phyloP scores from a whole-genome alignment of 1,140 invertebrate genomes.

The Muscidifurax raptorellus region DNA sequence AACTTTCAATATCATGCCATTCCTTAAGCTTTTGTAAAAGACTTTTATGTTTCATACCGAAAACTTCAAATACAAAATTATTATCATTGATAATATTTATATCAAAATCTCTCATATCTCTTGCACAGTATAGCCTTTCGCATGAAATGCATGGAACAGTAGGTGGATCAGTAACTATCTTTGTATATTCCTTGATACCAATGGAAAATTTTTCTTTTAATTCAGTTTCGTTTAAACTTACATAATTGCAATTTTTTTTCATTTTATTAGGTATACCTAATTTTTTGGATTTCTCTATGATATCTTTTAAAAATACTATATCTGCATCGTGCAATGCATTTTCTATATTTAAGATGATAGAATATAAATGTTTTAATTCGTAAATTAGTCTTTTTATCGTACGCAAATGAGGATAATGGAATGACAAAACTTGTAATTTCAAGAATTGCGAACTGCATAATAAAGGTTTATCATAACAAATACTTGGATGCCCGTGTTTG shows the following conservation, averaged over 20 bases:
- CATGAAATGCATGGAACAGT: constrained; percentile 58
- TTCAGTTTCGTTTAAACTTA: too few species aligned
- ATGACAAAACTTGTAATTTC: constrained; percentile 1
- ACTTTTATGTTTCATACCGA: constrained; percentile 45
- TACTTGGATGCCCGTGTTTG: not conserved
- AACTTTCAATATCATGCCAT: not conserved
- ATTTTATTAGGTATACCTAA: too few species aligned
- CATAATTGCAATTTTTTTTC: too few species aligned
- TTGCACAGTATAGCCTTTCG: constrained; percentile 56
- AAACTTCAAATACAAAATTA: not conserved
- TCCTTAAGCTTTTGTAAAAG: constrained; percentile 26
- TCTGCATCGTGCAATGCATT: too few species aligned
- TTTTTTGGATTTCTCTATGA: constrained; percentile 14
- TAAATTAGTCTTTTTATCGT: not conserved
- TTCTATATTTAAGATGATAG: too few species aligned
- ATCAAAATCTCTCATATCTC: constrained; percentile 42
- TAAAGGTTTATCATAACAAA: too few species aligned
- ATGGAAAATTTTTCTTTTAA: too few species aligned
- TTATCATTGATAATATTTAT: constrained; percentile 33
- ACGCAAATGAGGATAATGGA: not conserved
- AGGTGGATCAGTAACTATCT: too few species aligned
- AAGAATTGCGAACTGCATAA: not conserved
- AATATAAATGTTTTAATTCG: too few species aligned
- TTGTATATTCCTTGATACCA: too few species aligned
- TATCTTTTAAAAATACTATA: too few species aligned